Evolutionary conservation across 2,888 invertebrate genomes (phyloP).

Genomic region (Lobophora halterata): DNA sequence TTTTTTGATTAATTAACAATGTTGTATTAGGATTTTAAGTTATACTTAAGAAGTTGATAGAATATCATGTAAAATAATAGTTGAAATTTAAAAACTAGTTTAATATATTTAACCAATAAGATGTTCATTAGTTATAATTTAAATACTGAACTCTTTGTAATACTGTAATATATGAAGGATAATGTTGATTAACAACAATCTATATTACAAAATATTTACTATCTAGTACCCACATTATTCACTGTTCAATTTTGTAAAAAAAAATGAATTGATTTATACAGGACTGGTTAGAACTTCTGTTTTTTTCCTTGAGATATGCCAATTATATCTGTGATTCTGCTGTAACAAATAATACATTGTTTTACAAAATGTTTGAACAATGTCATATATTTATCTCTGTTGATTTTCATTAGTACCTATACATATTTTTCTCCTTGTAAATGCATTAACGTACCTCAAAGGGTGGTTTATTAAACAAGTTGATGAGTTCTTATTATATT

Average conservation of each 20-base stretch:
- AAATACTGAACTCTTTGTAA: too few relatives aligned
- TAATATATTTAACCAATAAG: constrained; percentile 17
- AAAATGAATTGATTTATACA: too few relatives aligned
- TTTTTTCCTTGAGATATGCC: too few relatives aligned
- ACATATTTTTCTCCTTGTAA: constrained; percentile 32
- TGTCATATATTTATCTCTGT: constrained; percentile 27
- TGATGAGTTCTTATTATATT: constrained; percentile 34
- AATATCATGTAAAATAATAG: constrained; percentile 10
- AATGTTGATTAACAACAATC: too few relatives aligned
- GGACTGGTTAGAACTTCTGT: too few relatives aligned
- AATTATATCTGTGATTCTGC: constrained; percentile 17
- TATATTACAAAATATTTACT: too few relatives aligned
- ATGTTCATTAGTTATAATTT: constrained; percentile 23
- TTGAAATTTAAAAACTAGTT: background rate
- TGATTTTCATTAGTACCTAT: constrained; percentile 33
- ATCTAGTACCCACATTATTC: too few relatives aligned
- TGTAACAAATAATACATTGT: constrained; percentile 4
- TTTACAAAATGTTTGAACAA: constrained; percentile 15
- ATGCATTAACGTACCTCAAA: constrained; percentile 35
- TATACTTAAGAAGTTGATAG: constrained; percentile 3
- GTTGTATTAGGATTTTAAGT: background rate
- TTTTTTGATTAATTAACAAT: too few relatives aligned
- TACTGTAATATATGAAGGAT: too few relatives aligned
- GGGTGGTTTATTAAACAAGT: constrained; percentile 27
- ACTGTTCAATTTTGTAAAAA: too few relatives aligned